Conservation (phyloP, 2,888 invertebrate genomes). For the Caenorhabditis sulstoni region DNA sequence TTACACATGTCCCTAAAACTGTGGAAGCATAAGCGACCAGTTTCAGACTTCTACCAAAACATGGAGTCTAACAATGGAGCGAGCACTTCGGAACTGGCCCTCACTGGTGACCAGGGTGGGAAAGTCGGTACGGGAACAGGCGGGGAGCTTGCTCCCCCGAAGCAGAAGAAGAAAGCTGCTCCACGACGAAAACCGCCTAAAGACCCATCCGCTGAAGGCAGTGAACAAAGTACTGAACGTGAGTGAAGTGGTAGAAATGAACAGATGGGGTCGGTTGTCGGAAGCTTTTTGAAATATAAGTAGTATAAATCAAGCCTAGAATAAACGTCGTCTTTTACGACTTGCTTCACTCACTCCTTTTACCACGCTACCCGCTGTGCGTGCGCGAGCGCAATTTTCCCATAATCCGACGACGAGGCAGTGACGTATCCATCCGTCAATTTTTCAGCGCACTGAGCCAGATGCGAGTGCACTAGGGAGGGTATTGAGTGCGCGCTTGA, state of each 20-base stretch:
- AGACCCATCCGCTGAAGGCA: too few species aligned
- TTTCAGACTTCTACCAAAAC: too few species aligned
- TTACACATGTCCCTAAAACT: too few species aligned
- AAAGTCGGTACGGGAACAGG: too few species aligned
- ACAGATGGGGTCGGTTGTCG: too few species aligned
- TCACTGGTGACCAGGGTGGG: too few species aligned
- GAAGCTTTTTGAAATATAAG: slow-evolving; percentile 1
- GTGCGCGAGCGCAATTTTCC: slow-evolving; percentile 16
- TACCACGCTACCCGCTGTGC: slow-evolving; percentile 18
- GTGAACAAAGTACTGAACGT: too few species aligned
- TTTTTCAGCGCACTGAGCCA: neutral
- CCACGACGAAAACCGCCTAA: slow-evolving; percentile 16
- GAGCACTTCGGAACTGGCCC: neutral
- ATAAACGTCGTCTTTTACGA: slow-evolving; percentile 25
- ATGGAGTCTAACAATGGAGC: neutral
- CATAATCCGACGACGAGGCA: slow-evolving; percentile 18
- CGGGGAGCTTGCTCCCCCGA: too few species aligned
- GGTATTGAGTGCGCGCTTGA: neutral
- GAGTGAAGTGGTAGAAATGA: neutral
- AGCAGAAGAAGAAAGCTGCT: slow-evolving; percentile 1
- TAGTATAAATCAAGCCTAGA: slow-evolving; percentile 6
- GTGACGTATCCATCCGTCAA: slow-evolving; percentile 15
- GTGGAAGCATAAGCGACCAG: too few species aligned
- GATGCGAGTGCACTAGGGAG: too few species aligned
- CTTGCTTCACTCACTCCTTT: slow-evolving; percentile 20